Evolutionary conservation across 2,113 vertebrate genomes (phyloP).

Genomic region (Arvicanthis niloticus): DNA sequence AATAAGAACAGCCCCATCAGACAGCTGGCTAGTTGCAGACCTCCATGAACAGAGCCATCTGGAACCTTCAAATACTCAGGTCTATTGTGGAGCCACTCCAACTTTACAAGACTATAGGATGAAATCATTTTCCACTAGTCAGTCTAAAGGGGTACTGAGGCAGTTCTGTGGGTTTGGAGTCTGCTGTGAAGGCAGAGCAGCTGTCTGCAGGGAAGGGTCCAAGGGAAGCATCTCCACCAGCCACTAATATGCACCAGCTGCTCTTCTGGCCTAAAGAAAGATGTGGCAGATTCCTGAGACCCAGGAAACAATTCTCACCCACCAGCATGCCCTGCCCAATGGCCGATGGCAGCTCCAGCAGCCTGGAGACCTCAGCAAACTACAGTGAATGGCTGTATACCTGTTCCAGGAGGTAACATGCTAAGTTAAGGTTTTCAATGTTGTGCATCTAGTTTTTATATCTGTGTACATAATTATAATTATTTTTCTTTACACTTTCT

Average conservation of each 20-base stretch:
- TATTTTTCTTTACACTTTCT: not conserved
- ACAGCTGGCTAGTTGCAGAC: not conserved
- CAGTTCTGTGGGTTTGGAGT: not conserved
- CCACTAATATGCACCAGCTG: not conserved
- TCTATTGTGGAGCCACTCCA: not conserved
- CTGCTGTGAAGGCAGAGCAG: not conserved
- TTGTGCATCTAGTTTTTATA: not conserved
- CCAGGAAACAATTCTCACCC: not conserved
- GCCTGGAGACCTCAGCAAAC: not conserved
- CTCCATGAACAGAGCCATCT: not conserved
- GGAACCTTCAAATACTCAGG: not conserved
- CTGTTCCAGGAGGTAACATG: not conserved
- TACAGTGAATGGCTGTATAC: not conserved
- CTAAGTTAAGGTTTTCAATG: not conserved
- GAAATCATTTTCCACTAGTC: not conserved
- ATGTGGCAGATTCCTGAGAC: not conserved
- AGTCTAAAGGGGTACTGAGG: not conserved
- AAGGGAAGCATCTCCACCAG: not conserved
- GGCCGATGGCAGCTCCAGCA: not conserved
- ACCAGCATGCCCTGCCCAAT: not conserved
- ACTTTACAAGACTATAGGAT: not conserved
- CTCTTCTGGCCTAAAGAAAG: conserved; percentile 51
- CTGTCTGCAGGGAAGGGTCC: not conserved
- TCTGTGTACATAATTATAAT: not conserved
- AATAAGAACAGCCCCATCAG: no score